Conservation (phyloP, 2,113 vertebrate species). For the Cryptotis parvus region DNA sequence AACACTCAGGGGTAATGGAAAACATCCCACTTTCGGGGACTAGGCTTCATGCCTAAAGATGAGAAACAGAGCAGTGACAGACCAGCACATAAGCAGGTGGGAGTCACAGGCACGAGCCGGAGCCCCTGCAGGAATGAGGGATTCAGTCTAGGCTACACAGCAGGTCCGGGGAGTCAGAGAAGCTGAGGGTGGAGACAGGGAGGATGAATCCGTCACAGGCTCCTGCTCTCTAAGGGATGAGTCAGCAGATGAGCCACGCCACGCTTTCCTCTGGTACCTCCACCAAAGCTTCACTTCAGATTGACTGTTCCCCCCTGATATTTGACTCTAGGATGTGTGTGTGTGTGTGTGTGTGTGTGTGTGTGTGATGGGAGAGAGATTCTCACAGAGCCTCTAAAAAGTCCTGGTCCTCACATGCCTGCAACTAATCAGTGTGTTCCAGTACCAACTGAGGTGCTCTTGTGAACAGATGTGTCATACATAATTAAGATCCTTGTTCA, state of each 20-base stretch:
- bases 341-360: neutral
- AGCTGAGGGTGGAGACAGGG: neutral
- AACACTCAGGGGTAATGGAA: neutral
- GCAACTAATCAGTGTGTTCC: no score
- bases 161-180: neutral
- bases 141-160: no score
- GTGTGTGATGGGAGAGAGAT: neutral
- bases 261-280: neutral
- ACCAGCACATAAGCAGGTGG: neutral
- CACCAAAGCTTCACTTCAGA: neutral
- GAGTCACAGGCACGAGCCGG: neutral
- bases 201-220: no score
- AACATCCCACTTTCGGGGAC: neutral
- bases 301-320: neutral
- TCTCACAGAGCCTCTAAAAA: neutral
- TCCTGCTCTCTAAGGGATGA: neutral
- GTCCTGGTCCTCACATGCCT: neutral
- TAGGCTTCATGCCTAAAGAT: neutral
- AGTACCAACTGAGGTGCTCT: neutral
- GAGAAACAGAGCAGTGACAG: neutral
- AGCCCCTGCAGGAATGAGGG: no score
- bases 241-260: neutral
- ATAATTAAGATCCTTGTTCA: neutral
- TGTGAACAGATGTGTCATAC: neutral
- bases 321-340: neutral